Conservation (phyloP, 2,113 vertebrate genomes). For the Phoxinus phoxinus region DNA sequence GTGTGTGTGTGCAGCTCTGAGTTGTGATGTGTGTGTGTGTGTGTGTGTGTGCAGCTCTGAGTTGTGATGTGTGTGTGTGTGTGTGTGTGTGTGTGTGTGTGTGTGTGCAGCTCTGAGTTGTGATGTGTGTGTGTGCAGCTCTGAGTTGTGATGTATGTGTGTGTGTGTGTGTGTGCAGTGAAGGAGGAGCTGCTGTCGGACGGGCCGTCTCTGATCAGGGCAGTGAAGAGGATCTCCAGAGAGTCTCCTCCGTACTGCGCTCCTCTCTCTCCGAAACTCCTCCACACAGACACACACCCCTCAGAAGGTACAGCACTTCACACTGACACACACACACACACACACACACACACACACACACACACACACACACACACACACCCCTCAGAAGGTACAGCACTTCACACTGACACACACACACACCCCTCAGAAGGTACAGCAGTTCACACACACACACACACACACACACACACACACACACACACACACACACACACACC, state of each 20-base stretch:
- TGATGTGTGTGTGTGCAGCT: neutral
- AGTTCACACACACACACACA: no score
- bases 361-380: no score
- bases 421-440: no score
- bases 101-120: no score
- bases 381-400: no score
- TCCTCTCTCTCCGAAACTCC: conserved; percentile 86
- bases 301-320: conserved; percentile 81
- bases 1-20: neutral
- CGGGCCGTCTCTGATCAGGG: conserved; percentile 73
- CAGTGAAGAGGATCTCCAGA: conserved; percentile 81
- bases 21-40: neutral
- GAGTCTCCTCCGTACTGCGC: conserved; percentile 82
- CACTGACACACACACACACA: no score
- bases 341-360: no score
- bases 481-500: no score
- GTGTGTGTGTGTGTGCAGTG: conserved; percentile 65
- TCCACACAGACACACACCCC: conserved; percentile 80
- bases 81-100: no score
- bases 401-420: no score
- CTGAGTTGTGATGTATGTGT: neutral
- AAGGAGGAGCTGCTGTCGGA: conserved; percentile 84
- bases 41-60: neutral
- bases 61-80: no score
- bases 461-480: no score